These are phyloP conservation scores for Mactra quadrangularis DNA, from an alignment of 1,140 invertebrate genomes.

Conservation along the genomic window DNA sequence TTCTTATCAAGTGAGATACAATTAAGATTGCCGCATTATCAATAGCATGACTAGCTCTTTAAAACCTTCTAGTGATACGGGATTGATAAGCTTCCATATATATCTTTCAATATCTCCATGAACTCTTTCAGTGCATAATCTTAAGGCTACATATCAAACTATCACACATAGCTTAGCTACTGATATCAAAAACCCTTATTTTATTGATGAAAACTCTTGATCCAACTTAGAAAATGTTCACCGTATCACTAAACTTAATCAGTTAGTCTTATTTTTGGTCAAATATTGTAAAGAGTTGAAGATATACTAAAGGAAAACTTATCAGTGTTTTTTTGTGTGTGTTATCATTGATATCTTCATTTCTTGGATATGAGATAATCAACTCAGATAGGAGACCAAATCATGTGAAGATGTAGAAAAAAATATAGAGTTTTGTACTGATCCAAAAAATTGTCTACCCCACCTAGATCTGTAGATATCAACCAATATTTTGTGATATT, in stretches of 20 bases:
- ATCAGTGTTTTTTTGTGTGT: slow-evolving; percentile 39
- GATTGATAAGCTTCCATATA: slow-evolving; percentile 53
- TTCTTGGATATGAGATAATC: slow-evolving; percentile 56
- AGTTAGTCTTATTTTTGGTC: slow-evolving; percentile 55
- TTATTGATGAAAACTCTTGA: slow-evolving; percentile 31
- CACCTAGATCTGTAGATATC: slow-evolving; percentile 56
- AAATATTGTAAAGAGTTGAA: slow-evolving; percentile 38
- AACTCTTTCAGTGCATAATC: slow-evolving; percentile 59
- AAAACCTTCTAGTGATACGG: slow-evolving; percentile 21
- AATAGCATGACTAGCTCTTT: slow-evolving; percentile 30
- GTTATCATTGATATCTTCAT: slow-evolving; percentile 51
- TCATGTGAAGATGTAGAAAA: slow-evolving; percentile 54
- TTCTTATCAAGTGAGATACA: slow-evolving; percentile 57
- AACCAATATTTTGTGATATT: slow-evolving; percentile 52
- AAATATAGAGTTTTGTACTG: slow-evolving; percentile 41
- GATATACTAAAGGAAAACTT: slow-evolving; percentile 45
- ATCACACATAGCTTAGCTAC: slow-evolving; percentile 46
- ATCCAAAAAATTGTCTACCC: slow-evolving; percentile 60
- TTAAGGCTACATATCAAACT: slow-evolving; percentile 24
- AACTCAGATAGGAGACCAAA: neutral
- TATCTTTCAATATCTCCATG: slow-evolving; percentile 39
- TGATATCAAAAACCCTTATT: slow-evolving; percentile 36
- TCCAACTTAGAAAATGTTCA: slow-evolving; percentile 32
- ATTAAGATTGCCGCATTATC: slow-evolving; percentile 62
- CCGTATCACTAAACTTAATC: slow-evolving; percentile 24